Percentiles rank a stretch among this genome's conserved stretches.
Evolutionary conservation across 2,113 vertebrate genomes (phyloP).

Genomic region (Paradoxurus hermaphroditus): DNA sequence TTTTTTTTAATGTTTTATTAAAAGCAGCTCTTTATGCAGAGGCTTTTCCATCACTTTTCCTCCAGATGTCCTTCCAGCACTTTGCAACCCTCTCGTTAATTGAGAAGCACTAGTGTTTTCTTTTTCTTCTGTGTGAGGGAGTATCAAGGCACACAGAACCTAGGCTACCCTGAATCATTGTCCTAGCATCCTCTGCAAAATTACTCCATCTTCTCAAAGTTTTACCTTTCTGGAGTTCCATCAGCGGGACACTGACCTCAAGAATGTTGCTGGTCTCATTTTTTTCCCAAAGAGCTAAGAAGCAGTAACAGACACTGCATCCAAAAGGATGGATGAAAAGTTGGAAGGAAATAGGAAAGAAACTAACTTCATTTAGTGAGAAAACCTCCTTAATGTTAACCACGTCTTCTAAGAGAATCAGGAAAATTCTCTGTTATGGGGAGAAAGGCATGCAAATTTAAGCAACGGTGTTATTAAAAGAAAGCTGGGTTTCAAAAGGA

Average conservation of each 20-base stretch:
- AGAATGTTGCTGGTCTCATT: not conserved
- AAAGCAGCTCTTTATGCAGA: not conserved
- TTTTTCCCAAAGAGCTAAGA: not conserved
- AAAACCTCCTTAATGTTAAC: constrained; percentile 17
- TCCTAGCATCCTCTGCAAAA: not conserved
- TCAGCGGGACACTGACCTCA: not conserved
- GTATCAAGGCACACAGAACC: not conserved
- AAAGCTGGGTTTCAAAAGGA: not conserved
- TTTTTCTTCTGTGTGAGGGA: not conserved
- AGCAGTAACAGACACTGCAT: not conserved
- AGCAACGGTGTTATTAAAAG: not conserved
- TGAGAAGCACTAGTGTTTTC: not conserved
- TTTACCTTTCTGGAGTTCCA: not conserved
- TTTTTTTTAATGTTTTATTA: not conserved
- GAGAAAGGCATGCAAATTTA: not conserved
- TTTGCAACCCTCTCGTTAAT: not conserved
- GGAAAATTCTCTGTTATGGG: not conserved
- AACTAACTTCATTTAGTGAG: not conserved
- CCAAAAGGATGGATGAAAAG: not conserved
- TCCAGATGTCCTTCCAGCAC: not conserved
- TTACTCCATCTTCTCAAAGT: not conserved
- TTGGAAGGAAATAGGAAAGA: not conserved
- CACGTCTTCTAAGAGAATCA: not conserved
- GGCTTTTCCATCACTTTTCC: not conserved
- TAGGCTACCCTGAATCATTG: not conserved